Evolutionary conservation across 2,888 invertebrate genomes (phyloP), one percentile per base, ranked within the genome.

Genomic region (Nemotelus pantherinus): DNA sequence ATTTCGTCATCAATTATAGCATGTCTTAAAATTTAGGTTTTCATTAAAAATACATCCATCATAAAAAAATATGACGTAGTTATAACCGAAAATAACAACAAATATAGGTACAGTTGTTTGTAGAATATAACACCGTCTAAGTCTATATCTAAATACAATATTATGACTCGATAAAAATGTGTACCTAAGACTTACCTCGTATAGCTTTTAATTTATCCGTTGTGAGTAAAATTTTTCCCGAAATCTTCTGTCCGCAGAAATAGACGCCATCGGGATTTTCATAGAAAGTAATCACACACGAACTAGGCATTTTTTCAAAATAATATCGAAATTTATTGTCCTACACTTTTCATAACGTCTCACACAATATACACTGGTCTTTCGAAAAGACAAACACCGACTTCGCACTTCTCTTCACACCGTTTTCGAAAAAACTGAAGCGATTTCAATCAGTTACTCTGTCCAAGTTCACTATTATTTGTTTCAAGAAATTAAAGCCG

Each of bases 281-380:
- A 44, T 70, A 55, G 55, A 72, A 72, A 3, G 82, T 80, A 74
- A 86, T 85, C 71, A 82, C 81, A 80, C 86, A 86, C 77, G 84
- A 84, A 50, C 74, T 74, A 39, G 60, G 74, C 74, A 74, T 74
- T 74, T 55, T 43, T n/a, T 25, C 25, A 25, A 25, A 25, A 25
- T 25, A 25, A 25, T 25, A 25, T 25, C 25, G 25, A 25, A 25
- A 25, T 25, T 25, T 0, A 25, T 25, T 25, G 25, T 25, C 25
- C 25, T 25, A 25, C 25, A 25, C 25, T 25, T 25, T 25, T 25
- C 25, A 25, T 25, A 25, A 25, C 25, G 25, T 25, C 25, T 25
- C 25, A 25, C 25, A 25, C 25, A 25, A 25, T 25, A 53, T 53
- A 6, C 6, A 10, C 53, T 53, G 7, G 7, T 53, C 53, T 10